Base-by-base conservation (phyloP, 2,797 vertebrate species). In the Amphiprion clarkii region DNA sequence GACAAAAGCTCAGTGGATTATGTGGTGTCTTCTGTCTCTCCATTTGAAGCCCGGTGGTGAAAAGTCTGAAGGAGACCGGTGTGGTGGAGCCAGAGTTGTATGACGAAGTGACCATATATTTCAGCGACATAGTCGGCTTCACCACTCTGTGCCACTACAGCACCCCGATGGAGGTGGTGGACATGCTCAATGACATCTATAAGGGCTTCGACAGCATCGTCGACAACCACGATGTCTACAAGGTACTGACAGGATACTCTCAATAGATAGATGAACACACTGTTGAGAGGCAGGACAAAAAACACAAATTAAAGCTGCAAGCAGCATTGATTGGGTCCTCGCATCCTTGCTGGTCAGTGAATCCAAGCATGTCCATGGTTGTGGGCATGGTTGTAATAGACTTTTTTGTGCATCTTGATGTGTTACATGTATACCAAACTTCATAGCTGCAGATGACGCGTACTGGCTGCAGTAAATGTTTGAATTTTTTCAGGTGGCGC, bases 141-240 rank as follows among this genome's bases (percentile, higher is more conserved):
- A 99, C 98, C 72, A 98, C 97, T 0, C 95, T 99, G 85, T 99
- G 98, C 93, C 97, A 97, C 89, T 97, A 98, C 91, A 99, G 98
- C 94, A 98, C 96, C 0, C 98, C 98, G 25, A 99, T 99, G 96
- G 98, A 99, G 71, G 98, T 99, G n/a, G 97, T 99, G 81, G 97
- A 98, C 94, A 98, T 99, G 97, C 96, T 99, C 39, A 99, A 98
- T 0, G 96, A 98, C 88, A 96, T 99, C 94, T 99, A 99, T 90
- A 97, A 96, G 85, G 96, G 96, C 81, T 99, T 98, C 12, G 98
- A 99, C 92, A 94, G 95, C 88, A 97, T 99, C 62, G 94, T 99
- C 8, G 98, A 99, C 86, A 94, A 96, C 89, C 98, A 99, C 3
- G 98, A 99, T 8, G 98, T 99, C 39, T 99, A 99, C 85, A 99